phyloP scores from a whole-genome alignment of 2,113 vertebrate genomes.

The Amia ocellicauda region DNA sequence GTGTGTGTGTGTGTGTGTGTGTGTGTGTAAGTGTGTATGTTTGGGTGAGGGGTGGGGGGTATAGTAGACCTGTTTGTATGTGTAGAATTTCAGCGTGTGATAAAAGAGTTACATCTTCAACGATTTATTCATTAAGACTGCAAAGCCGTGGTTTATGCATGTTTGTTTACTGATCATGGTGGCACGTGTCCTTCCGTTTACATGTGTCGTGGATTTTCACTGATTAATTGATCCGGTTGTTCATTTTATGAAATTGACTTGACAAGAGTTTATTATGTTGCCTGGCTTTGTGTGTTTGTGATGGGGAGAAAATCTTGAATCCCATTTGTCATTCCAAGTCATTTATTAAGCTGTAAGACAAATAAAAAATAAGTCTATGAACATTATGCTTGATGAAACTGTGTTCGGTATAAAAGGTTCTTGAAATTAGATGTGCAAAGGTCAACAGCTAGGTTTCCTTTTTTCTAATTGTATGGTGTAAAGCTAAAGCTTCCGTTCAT shows the following conservation, averaged over 20 bases:
- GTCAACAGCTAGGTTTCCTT: constrained; percentile 69
- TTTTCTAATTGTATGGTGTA: no score
- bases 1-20: constrained; percentile 45
- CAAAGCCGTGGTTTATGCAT: constrained; percentile 70
- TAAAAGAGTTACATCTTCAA: constrained; percentile 42
- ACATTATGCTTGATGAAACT: constrained; percentile 33
- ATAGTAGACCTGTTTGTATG: constrained; percentile 38
- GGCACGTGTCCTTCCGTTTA: constrained; percentile 30
- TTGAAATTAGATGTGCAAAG: constrained; percentile 65
- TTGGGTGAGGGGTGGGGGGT: constrained; percentile 29
- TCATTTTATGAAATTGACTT: constrained; percentile 19
- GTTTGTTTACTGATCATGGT: constrained; percentile 57
- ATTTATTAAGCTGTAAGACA: no score
- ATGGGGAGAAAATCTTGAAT: no score
- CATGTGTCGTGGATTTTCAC: constrained; percentile 11
- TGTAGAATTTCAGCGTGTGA: constrained; percentile 22
- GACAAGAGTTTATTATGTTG: neutral
- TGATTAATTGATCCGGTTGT: constrained; percentile 24
- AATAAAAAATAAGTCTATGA: constrained; percentile 25
- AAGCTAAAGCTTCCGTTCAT: constrained; percentile 70
- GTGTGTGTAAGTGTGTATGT: constrained; percentile 38
- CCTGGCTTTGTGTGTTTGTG: no score
- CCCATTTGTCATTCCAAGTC: no score
- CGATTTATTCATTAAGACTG: constrained; percentile 89
- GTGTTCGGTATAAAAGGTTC: constrained; percentile 47